Evolutionary conservation across 2,888 invertebrate species (phyloP).

Genomic region (Clitarchus hookeri): DNA sequence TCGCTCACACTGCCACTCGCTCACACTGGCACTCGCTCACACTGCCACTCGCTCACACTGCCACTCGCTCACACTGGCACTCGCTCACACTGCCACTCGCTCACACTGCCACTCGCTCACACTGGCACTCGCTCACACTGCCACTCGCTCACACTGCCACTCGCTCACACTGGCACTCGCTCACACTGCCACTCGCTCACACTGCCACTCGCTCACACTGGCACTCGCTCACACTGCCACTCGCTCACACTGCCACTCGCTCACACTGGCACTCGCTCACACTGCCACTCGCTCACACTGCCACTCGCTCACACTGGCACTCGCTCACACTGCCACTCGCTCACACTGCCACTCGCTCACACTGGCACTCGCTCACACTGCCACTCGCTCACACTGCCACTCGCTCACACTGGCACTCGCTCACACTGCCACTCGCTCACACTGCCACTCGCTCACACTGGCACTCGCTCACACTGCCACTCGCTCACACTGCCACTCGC

Average conservation of each 20-base stretch:
- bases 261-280: constrained; percentile 42
- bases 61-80: too few species aligned
- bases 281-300: constrained; percentile 57
- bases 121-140: constrained; percentile 56
- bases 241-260: too few species aligned
- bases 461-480: constrained; percentile 56
- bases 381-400: neutral
- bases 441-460: too few species aligned
- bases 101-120: too few species aligned
- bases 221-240: constrained; percentile 56
- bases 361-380: constrained; percentile 56
- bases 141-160: neutral
- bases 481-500: too few species aligned
- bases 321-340: constrained; percentile 58
- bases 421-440: constrained; percentile 59
- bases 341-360: too few species aligned
- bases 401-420: too few species aligned
- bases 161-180: too few species aligned
- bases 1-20: too few species aligned
- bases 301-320: too few species aligned
- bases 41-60: constrained; percentile 57
- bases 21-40: constrained; percentile 42
- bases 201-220: too few species aligned
- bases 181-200: constrained; percentile 59
- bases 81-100: constrained; percentile 58